phyloP scores from a whole-genome alignment of 1,140 invertebrate species.

The Philotrypesis tridentata region DNA sequence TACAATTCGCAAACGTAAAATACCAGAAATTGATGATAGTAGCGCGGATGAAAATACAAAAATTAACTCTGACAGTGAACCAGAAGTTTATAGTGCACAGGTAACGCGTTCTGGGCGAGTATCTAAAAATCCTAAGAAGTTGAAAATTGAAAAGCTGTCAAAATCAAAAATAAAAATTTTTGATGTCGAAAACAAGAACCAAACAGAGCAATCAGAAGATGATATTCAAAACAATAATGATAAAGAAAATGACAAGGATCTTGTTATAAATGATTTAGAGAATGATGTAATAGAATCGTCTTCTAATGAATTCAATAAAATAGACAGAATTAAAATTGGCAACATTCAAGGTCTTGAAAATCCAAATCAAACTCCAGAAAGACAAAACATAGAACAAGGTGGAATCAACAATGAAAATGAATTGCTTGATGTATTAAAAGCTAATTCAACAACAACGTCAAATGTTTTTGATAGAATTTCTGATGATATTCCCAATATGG shows the following conservation, averaged over 20 bases:
- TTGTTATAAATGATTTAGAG: not conserved
- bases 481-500: slow-evolving; percentile 59
- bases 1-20: slow-evolving; percentile 41
- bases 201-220: not conserved
- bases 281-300: not conserved
- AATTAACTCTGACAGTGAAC: slow-evolving; percentile 58
- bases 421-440: slow-evolving; percentile 13
- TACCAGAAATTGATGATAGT: not conserved
- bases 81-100: slow-evolving; percentile 63
- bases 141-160: slow-evolving; percentile 57
- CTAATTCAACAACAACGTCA: not conserved
- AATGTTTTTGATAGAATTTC: slow-evolving; percentile 46
- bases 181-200: slow-evolving; percentile 18
- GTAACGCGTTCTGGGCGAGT: slow-evolving; percentile 67
- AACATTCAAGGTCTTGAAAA: not conserved
- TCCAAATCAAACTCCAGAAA: not conserved
- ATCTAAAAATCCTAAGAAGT: slow-evolving; percentile 60
- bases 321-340: not conserved
- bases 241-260: slow-evolving; percentile 1
- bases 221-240: not conserved
- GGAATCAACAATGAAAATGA: slow-evolving; percentile 28
- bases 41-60: slow-evolving; percentile 18
- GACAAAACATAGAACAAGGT: not conserved
- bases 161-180: slow-evolving; percentile 43
- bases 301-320: not conserved